Evolutionary conservation across 2,888 invertebrate species (phyloP).

Genomic region (Cephus spinipes): DNA sequence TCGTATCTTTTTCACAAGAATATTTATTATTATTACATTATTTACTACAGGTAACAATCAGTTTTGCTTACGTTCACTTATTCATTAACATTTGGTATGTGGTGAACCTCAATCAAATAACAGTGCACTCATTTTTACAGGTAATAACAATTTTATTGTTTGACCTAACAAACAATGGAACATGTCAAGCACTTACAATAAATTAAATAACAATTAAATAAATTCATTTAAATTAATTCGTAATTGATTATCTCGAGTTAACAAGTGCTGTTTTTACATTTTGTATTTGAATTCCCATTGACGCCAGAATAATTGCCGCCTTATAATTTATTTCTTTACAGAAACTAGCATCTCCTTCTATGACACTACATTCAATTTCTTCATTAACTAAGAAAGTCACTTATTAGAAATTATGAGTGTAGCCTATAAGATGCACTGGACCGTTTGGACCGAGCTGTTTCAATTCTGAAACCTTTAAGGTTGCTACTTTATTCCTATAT

Average conservation of each 20-base stretch:
- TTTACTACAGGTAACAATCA: neutral
- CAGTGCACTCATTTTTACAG: neutral
- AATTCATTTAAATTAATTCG: neutral
- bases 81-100: neutral
- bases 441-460: constrained; percentile 37
- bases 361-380: neutral
- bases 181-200: neutral
- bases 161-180: neutral
- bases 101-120: neutral
- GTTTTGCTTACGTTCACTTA: neutral
- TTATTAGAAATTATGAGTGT: constrained; percentile 35
- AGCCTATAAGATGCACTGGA: constrained; percentile 35
- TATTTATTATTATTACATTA: neutral
- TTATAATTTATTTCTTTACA: neutral
- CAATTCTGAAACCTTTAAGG: constrained; percentile 39
- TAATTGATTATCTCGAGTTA: neutral
- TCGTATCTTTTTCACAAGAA: neutral
- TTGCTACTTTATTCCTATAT: constrained; percentile 43
- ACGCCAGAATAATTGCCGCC: neutral
- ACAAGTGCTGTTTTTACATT: constrained; percentile 2
- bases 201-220: constrained; percentile 2
- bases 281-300: constrained; percentile 2
- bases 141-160: neutral
- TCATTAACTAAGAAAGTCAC: neutral
- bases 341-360: neutral